These are phyloP conservation scores for Drosophila basisetae DNA, from an alignment of 2,888 invertebrate genomes.

Conservation along the genomic window DNA sequence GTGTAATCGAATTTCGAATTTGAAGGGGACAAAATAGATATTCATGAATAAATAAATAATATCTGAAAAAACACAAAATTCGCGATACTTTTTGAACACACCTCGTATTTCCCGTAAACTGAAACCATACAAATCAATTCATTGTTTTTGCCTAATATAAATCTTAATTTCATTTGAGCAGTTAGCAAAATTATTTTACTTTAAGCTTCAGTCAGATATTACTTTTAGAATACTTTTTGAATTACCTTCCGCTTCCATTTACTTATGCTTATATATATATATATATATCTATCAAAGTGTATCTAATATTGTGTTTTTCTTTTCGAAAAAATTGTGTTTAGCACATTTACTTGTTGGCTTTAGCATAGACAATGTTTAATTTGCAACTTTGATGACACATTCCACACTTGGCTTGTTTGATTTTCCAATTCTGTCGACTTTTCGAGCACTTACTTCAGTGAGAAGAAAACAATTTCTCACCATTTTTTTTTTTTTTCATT, in stretches of 20 bases:
- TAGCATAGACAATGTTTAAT: conserved; percentile 16
- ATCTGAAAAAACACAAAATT: too few relatives aligned
- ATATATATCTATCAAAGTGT: not conserved
- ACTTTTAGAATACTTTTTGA: not conserved
- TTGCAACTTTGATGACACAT: conserved; percentile 44
- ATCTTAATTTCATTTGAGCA: not conserved
- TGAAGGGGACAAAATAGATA: too few relatives aligned
- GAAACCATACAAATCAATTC: not conserved
- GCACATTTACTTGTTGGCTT: conserved; percentile 12
- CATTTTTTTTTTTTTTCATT: conserved; percentile 7
- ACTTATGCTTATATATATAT: too few relatives aligned
- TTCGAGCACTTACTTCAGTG: conserved; percentile 25
- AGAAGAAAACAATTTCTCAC: conserved; percentile 30
- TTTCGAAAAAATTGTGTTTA: conserved; percentile 6
- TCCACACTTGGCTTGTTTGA: conserved; percentile 23
- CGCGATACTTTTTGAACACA: too few relatives aligned
- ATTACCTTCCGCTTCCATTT: not conserved
- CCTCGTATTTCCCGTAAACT: not conserved
- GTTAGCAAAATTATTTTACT: not conserved
- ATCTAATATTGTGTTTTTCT: conserved; percentile 22
- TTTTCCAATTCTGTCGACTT: conserved; percentile 5
- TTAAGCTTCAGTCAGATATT: not conserved
- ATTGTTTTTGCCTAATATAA: not conserved
- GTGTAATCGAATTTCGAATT: too few relatives aligned
- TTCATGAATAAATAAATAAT: too few relatives aligned